Evolutionary conservation across 2,113 vertebrate species (phyloP).

Genomic region (Pseudopodoces humilis): DNA sequence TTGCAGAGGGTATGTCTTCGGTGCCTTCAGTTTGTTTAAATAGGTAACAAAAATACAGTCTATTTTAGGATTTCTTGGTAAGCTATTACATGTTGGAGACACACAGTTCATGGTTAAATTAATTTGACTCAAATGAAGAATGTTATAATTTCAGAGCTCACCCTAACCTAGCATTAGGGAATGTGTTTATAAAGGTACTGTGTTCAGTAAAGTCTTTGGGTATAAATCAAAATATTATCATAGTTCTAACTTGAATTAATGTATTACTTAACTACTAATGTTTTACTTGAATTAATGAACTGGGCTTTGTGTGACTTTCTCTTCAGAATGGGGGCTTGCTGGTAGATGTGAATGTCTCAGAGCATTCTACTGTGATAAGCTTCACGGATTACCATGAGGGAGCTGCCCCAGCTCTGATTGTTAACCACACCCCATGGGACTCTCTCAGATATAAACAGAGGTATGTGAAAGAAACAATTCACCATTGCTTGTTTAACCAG

Average conservation of each 20-base stretch:
- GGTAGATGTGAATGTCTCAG: slow-evolving; percentile 86
- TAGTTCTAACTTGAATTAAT: not conserved
- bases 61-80: not conserved
- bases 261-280: too few relatives aligned
- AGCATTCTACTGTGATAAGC: slow-evolving; percentile 86
- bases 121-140: not conserved
- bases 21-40: not conserved
- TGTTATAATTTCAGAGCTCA: not conserved
- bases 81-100: not conserved
- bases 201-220: not conserved
- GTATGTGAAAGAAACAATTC: slow-evolving; percentile 39
- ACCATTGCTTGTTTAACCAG: not conserved
- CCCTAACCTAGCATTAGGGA: not conserved
- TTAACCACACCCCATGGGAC: slow-evolving; percentile 88
- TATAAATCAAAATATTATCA: not conserved
- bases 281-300: not conserved
- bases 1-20: not conserved
- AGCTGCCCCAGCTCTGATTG: slow-evolving; percentile 88
- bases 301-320: not conserved
- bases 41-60: not conserved
- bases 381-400: slow-evolving; percentile 92
- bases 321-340: slow-evolving; percentile 86
- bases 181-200: not conserved
- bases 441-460: slow-evolving; percentile 81
- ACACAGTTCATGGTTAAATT: not conserved